Conservation (phyloP, 1,140 invertebrate genomes). For the Hyles vespertilio region DNA sequence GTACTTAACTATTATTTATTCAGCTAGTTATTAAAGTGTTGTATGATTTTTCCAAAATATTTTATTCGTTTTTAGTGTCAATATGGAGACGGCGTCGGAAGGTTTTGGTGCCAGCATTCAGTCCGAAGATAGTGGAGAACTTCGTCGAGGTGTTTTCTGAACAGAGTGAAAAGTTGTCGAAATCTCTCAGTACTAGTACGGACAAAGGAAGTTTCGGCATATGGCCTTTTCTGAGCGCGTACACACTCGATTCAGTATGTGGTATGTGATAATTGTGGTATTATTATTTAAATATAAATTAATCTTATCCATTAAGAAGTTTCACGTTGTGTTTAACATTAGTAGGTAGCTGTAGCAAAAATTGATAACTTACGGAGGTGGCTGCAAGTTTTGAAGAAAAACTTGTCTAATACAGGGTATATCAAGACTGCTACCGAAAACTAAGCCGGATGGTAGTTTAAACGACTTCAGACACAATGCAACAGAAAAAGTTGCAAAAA, state of each 20-base stretch:
- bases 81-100: slow-evolving; percentile 89
- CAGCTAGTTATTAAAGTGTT: not conserved
- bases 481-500: too few relatives aligned
- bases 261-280: slow-evolving; percentile 32
- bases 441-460: too few relatives aligned
- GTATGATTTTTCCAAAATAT: slow-evolving; percentile 2
- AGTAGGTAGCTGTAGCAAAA: too few relatives aligned
- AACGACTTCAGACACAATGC: too few relatives aligned
- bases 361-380: too few relatives aligned
- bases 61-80: slow-evolving; percentile 41
- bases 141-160: slow-evolving; percentile 84
- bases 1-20: too few relatives aligned
- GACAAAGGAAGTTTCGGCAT: slow-evolving; percentile 29
- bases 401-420: too few relatives aligned
- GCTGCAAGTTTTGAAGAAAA: too few relatives aligned
- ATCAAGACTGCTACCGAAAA: too few relatives aligned
- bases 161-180: slow-evolving; percentile 78
- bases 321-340: too few relatives aligned
- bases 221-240: slow-evolving; percentile 46
- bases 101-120: slow-evolving; percentile 90
- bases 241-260: slow-evolving; percentile 57
- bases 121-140: slow-evolving; percentile 89
- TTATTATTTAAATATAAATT: too few relatives aligned
- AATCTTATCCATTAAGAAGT: too few relatives aligned
- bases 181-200: slow-evolving; percentile 20